Evolutionary conservation across 1,140 invertebrate genomes (phyloP).

Genomic region (Aleiodes sp.): DNA sequence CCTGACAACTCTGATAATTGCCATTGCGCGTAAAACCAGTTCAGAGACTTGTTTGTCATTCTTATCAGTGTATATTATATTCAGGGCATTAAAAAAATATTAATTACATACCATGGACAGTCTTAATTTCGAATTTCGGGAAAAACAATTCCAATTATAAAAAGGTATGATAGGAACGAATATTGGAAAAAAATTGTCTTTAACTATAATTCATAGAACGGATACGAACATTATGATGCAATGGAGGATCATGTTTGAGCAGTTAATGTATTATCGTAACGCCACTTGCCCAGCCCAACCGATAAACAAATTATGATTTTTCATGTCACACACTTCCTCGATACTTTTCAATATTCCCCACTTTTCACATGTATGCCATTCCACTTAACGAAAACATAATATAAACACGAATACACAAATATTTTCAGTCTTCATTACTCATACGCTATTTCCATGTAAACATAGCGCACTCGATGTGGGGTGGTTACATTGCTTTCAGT

Average conservation of each 20-base stretch:
- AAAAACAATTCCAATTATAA: too few species aligned
- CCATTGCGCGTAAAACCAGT: conserved; percentile 58
- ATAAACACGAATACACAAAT: conserved; percentile 13
- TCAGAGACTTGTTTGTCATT: conserved; percentile 53
- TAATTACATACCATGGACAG: background rate
- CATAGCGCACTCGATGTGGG: background rate
- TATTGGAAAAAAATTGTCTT: too few species aligned
- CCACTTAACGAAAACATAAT: background rate
- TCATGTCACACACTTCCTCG: background rate
- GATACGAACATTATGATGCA: conserved; percentile 29
- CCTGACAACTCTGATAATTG: conserved; percentile 65
- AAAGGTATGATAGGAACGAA: too few species aligned
- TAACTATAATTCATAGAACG: conserved; percentile 36
- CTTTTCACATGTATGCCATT: background rate
- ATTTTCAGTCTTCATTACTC: conserved; percentile 27
- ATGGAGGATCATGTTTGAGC: conserved; percentile 33
- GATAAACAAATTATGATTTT: background rate
- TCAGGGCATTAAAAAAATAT: too few species aligned
- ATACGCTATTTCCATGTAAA: background rate
- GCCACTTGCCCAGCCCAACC: conserved; percentile 19
- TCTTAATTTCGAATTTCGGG: too few species aligned
- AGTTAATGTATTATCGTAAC: conserved; percentile 35
- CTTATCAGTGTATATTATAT: conserved; percentile 40
- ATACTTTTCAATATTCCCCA: too few species aligned
- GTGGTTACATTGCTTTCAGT: too few species aligned